phyloP scores from a whole-genome alignment of 2,113 vertebrate genomes.

The Chrysochloris asiatica region DNA sequence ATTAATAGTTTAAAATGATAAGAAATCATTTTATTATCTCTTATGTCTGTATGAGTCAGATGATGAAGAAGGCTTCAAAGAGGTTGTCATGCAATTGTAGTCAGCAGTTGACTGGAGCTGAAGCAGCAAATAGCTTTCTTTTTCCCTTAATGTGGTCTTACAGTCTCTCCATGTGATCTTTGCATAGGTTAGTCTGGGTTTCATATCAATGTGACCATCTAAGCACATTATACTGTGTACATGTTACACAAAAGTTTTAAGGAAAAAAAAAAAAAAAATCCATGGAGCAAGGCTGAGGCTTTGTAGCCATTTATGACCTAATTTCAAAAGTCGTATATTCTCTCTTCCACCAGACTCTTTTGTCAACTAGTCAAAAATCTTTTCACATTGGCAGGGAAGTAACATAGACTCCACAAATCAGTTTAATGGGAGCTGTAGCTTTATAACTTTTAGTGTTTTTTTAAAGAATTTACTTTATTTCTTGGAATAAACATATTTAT shows the following conservation, averaged over 20 bases:
- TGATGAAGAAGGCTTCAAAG: background rate
- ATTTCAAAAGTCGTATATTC: background rate
- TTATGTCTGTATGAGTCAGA: background rate
- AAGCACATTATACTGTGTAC: background rate
- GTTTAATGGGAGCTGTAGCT: too few species aligned
- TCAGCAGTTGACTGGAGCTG: background rate
- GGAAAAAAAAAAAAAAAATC: background rate
- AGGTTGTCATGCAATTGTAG: background rate
- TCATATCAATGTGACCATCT: background rate
- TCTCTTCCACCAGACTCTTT: background rate
- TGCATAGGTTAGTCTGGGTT: background rate
- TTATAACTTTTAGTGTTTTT: background rate
- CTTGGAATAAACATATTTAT: background rate
- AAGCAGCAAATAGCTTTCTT: accelerated
- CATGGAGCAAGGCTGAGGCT: background rate
- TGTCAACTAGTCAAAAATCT: background rate
- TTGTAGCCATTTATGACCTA: background rate
- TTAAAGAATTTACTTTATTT: background rate
- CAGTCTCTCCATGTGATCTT: background rate
- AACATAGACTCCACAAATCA: too few species aligned
- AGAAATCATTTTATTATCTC: background rate
- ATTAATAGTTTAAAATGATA: background rate
- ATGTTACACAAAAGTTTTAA: background rate
- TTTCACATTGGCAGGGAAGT: background rate
- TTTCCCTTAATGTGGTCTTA: background rate